phyloP scores from a whole-genome alignment of 2,888 invertebrate genomes.

The Dione vanillae region DNA sequence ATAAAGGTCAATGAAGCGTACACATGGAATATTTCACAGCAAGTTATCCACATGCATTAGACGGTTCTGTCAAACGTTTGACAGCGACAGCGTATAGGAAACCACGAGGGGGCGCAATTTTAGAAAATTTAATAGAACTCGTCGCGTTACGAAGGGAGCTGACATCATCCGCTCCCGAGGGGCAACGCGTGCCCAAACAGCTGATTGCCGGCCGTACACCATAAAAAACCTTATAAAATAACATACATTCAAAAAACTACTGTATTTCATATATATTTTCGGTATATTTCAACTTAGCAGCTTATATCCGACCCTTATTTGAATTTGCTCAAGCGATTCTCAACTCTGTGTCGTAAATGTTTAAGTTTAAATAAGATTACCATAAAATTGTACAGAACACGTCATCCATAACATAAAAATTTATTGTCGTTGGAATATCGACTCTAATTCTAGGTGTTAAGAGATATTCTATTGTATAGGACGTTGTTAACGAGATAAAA shows the following conservation, averaged over 20 bases:
- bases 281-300: constrained; percentile 41
- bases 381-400: constrained; percentile 57
- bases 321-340: constrained; percentile 51
- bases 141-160: constrained; percentile 60
- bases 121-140: constrained; percentile 69
- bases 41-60: constrained; percentile 34
- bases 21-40: constrained; percentile 16
- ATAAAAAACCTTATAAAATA: constrained; percentile 72
- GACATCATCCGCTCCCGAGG: constrained; percentile 71
- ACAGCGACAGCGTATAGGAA: constrained; percentile 42
- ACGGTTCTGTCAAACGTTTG: constrained; percentile 41
- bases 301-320: constrained; percentile 62
- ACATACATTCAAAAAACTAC: constrained; percentile 49
- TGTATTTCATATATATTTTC: constrained; percentile 38
- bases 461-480: constrained; percentile 51
- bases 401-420: constrained; percentile 67
- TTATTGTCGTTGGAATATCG: constrained; percentile 46
- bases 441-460: constrained; percentile 49
- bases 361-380: constrained; percentile 61
- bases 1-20: neutral
- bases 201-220: constrained; percentile 79
- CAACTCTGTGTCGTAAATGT: constrained; percentile 54
- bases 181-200: constrained; percentile 81
- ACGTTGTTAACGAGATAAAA: constrained; percentile 71
- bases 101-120: constrained; percentile 56